Base-by-base conservation (phyloP, 2,113 vertebrate species). In the Phalacrocorax aristotelis region DNA sequence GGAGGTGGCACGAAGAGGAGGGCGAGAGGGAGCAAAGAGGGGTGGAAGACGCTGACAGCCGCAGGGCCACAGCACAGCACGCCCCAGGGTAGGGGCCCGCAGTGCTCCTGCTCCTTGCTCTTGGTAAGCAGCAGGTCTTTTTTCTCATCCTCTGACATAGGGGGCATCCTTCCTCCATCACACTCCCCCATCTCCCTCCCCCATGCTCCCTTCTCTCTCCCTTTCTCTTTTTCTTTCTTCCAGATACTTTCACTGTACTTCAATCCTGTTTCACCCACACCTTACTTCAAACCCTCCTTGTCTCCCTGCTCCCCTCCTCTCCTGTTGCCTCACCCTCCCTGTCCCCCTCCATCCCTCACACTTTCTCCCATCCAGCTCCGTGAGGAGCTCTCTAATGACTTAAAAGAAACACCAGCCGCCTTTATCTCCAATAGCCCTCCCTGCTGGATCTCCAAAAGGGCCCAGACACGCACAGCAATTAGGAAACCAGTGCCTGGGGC, bases 361-460 rank as follows among this genome's bases (percentile, higher is more conserved):
- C 29, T 83, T 68, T 78, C 68, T 88, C n/a, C 42, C 13, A 23
- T 71, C 58, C 69, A 60, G 38, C 46, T 95, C 93, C 66, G 92
- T 12, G 46, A 62, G 79, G 84, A 97, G 26, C 42, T 88, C 75
- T 80, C 89, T 96, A 96, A 95, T 64, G 85, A 82, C 34, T 91
- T 88, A 86, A 96, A 95, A 58, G 82, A 90, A 94, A 72, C 0
- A 0, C 76, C 76, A 93, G 76, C 69, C 38, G 30, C 36, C 93
- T 93, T 66, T 90, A 26, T 71, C 83, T 89, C 68, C 68, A 84
- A 44, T 80, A 75, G n/a, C 49, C 81, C 42, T 94, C 54, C 74
- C 86, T 89, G 36, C 55, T 72, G 57, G 52, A 76, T 87, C 72
- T 92, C 92, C 91, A 87, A 7, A 87, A 91, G 95, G 72, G 87